These are phyloP conservation scores for Chrysochloris asiatica DNA, from an alignment of 2,113 vertebrate genomes.

Conservation along the genomic window DNA sequence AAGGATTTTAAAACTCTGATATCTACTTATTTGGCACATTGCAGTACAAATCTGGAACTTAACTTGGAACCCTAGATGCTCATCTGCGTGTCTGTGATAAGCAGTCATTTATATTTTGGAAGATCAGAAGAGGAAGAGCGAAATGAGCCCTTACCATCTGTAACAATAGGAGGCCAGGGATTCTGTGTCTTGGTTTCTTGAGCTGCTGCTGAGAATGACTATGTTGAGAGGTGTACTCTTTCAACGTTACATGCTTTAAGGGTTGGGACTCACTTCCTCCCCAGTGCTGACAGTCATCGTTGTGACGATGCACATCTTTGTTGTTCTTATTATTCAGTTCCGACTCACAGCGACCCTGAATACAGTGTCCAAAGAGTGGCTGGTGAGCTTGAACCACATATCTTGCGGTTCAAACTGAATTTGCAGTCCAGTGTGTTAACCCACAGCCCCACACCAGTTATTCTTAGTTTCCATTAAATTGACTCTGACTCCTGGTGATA, in stretches of 20 bases:
- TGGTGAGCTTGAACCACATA: too few species aligned
- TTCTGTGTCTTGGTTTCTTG: not conserved
- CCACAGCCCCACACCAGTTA: fast-evolving
- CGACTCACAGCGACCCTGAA: too few species aligned
- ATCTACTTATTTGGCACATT: not conserved
- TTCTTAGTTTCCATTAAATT: not conserved
- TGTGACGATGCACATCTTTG: too few species aligned
- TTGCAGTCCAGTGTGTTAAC: too few species aligned
- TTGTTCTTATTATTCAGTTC: too few species aligned
- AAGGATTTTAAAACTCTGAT: not conserved
- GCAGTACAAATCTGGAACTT: not conserved
- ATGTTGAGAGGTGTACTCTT: too few species aligned
- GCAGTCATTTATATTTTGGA: not conserved
- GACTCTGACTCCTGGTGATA: not conserved
- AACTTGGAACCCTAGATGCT: not conserved
- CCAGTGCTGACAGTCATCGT: too few species aligned
- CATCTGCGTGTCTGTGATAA: not conserved
- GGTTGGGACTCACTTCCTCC: too few species aligned
- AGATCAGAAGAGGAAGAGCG: not conserved
- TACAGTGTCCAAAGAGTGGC: too few species aligned
- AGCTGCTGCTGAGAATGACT: too few species aligned
- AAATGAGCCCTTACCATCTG: not conserved
- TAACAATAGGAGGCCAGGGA: not conserved
- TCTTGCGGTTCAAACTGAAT: too few species aligned
- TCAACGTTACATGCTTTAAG: too few species aligned